Percentiles rank a stretch among this genome's conserved stretches.
These are phyloP conservation scores for Scaptomyza graminum DNA, from an alignment of 1,140 invertebrate species.

Conservation along the genomic window DNA sequence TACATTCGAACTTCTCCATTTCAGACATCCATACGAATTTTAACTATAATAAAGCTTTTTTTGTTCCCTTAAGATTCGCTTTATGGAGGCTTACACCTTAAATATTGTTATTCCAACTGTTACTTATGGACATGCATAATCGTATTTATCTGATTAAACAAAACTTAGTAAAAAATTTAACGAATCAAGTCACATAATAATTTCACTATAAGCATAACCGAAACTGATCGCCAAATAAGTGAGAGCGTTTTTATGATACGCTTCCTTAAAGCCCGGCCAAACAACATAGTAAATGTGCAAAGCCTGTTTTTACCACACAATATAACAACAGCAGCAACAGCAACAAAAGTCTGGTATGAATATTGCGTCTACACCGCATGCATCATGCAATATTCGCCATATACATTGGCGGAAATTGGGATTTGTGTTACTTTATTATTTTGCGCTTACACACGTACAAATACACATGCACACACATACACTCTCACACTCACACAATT, in stretches of 20 bases:
- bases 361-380: constrained; percentile 64
- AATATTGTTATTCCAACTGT: too few relatives aligned
- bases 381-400: constrained; percentile 51
- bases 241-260: constrained; percentile 14
- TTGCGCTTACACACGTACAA: constrained; percentile 28
- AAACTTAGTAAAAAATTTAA: background rate
- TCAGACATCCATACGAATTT: too few relatives aligned
- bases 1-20: too few relatives aligned
- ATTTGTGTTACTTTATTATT: constrained; percentile 78
- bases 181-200: background rate
- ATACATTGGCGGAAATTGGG: constrained; percentile 73
- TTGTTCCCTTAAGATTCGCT: too few relatives aligned
- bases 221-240: constrained; percentile 33
- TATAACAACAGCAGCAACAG: constrained; percentile 23
- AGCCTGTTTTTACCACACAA: constrained; percentile 42
- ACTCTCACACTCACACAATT: background rate
- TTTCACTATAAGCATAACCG: background rate
- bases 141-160: background rate
- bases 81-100: too few relatives aligned
- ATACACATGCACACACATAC: constrained; percentile 8
- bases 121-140: too few relatives aligned
- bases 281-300: constrained; percentile 37
- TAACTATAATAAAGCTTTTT: background rate
- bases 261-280: constrained; percentile 15
- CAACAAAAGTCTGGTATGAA: constrained; percentile 28